A percentile compares a stretch with the other conserved stretches of the same genome.
phyloP scores from a whole-genome alignment of 2,797 vertebrate species.

The Sphaeramia orbicularis region DNA sequence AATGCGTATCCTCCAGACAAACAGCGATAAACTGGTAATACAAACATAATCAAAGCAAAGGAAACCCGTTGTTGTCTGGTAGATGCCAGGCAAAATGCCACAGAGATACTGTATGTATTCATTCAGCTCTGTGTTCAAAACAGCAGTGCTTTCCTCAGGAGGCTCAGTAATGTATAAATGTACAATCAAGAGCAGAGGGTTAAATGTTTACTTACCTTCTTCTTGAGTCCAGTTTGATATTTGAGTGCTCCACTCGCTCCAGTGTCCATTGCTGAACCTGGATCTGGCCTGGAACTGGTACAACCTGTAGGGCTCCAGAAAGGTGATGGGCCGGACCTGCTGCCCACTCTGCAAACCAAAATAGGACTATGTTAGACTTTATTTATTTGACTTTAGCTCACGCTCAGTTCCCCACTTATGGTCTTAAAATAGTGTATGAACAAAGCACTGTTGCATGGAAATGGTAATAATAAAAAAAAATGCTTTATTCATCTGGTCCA shows the following conservation, averaged over 20 bases:
- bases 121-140: neutral
- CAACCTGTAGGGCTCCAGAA: slow-evolving; percentile 84
- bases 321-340: slow-evolving; percentile 57
- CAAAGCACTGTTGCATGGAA: too few species aligned
- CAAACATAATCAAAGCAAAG: slow-evolving; percentile 14
- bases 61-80: slow-evolving; percentile 31
- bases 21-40: slow-evolving; percentile 34
- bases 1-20: neutral
- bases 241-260: slow-evolving; percentile 89
- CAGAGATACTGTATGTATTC: neutral
- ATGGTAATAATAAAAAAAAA: too few species aligned
- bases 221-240: slow-evolving; percentile 80
- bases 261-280: slow-evolving; percentile 84
- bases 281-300: slow-evolving; percentile 90
- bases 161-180: too few species aligned
- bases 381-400: slow-evolving; percentile 2
- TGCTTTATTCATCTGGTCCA: too few species aligned
- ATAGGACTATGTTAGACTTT: neutral
- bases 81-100: slow-evolving; percentile 15
- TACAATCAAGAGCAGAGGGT: too few species aligned
- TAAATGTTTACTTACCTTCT: slow-evolving; percentile 80
- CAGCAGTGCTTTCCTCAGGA: neutral
- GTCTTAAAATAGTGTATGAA: too few species aligned
- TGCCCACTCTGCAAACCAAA: slow-evolving; percentile 41
- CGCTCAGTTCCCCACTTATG: neutral